These are phyloP conservation scores for Xylocopa sonorina DNA, from an alignment of 1,140 invertebrate species.

Conservation along the genomic window DNA sequence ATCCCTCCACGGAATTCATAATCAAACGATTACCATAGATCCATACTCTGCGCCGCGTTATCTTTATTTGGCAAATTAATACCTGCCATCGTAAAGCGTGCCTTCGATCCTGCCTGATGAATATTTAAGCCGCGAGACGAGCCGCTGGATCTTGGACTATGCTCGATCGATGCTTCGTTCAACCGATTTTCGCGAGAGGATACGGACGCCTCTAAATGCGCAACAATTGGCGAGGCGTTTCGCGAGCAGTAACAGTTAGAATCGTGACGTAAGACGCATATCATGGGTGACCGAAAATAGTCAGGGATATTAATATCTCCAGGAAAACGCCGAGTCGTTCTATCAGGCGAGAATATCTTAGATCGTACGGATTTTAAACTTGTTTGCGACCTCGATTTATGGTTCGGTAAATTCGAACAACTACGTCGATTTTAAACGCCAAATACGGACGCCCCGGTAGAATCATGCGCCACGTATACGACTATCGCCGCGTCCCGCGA, in stretches of 20 bases:
- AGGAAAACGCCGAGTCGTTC: neutral
- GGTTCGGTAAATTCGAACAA: neutral
- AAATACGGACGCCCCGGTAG: too few relatives aligned
- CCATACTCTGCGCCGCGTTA: neutral
- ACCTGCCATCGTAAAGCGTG: conserved; percentile 1
- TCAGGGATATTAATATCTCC: neutral
- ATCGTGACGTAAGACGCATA: too few relatives aligned
- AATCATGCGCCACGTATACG: too few relatives aligned
- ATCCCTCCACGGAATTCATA: conserved; percentile 11
- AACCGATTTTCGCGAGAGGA: too few relatives aligned
- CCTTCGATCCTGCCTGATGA: neutral
- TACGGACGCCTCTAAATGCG: neutral
- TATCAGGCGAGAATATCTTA: neutral
- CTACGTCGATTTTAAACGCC: neutral
- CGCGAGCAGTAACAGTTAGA: too few relatives aligned
- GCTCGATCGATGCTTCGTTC: too few relatives aligned
- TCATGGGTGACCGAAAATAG: too few relatives aligned
- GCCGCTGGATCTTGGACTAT: too few relatives aligned
- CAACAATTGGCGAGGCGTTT: neutral
- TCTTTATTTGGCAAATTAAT: conserved; percentile 43
- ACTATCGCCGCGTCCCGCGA: too few relatives aligned
- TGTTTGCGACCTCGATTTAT: neutral
- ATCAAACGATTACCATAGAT: conserved; percentile 35
- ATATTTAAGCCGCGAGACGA: conserved; percentile 26
- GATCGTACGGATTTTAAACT: neutral